Conservation (phyloP, 2,888 invertebrate species). For the Habrosyne pyritoides region DNA sequence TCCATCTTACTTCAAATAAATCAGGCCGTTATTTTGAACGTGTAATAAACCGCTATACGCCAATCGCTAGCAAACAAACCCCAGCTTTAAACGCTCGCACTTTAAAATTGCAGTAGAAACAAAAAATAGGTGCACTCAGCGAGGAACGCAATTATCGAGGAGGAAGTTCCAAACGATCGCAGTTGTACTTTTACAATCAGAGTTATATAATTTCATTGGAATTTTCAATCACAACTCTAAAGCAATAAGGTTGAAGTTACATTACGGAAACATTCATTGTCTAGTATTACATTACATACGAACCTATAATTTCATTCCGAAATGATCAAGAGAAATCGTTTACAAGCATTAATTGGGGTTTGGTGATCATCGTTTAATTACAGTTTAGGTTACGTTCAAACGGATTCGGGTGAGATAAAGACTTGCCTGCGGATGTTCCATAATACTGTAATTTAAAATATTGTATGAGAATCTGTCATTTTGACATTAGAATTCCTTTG, state of each 20-base stretch:
- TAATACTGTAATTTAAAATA: not conserved
- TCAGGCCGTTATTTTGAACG: not conserved
- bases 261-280: not conserved
- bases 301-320: slow-evolving; percentile 3
- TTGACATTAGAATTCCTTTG: no score
- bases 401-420: not conserved
- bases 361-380: not conserved
- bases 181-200: slow-evolving; percentile 12
- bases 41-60: not conserved
- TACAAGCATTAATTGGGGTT: slow-evolving; percentile 3
- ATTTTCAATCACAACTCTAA: not conserved
- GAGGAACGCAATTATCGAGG: slow-evolving; percentile 14
- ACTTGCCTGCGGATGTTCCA: not conserved
- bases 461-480: no score
- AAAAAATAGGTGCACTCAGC: slow-evolving; percentile 15
- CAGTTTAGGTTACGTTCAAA: not conserved
- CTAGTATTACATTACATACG: not conserved
- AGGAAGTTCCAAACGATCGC: slow-evolving; percentile 12
- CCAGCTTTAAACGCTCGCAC: slow-evolving; percentile 5
- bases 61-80: not conserved
- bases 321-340: not conserved
- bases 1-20: not conserved
- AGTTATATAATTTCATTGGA: not conserved
- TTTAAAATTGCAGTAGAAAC: slow-evolving; percentile 14
- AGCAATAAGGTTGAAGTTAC: not conserved